Percentiles rank a stretch among this genome's conserved stretches.
These are phyloP conservation scores for Monomorium pharaonis DNA, from an alignment of 1,140 invertebrate species.

Conservation along the genomic window DNA sequence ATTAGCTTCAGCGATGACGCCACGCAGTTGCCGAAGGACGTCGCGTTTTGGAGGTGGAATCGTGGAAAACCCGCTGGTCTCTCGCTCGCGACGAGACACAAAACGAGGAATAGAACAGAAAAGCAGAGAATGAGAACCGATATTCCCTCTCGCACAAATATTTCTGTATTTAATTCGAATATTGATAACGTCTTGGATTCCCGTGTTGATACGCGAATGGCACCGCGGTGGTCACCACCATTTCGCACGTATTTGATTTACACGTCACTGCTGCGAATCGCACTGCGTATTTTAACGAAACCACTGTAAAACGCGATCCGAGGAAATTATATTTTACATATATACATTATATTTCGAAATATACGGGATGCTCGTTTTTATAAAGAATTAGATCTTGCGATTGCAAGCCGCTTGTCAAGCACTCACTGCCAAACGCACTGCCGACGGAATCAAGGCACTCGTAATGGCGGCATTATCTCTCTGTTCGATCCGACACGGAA, in stretches of 20 bases:
- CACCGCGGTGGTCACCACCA: neutral
- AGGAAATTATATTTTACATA: neutral
- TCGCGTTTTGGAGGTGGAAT: neutral
- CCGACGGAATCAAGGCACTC: neutral
- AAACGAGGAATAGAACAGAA: neutral
- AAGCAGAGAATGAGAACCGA: neutral
- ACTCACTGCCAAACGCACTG: constrained; percentile 5
- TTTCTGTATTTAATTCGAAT: neutral
- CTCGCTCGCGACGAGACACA: neutral
- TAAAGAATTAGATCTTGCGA: neutral
- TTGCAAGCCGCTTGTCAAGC: no score
- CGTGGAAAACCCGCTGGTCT: neutral
- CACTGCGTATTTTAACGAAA: neutral
- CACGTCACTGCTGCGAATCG: neutral
- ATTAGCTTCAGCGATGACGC: constrained; percentile 32
- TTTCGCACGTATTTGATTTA: no score
- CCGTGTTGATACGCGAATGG: neutral
- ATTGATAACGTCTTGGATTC: neutral
- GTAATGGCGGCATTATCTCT: constrained; percentile 50
- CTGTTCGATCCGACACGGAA: neutral
- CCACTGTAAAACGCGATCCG: neutral
- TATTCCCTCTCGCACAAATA: no score
- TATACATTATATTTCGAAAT: neutral
- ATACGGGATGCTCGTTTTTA: neutral
- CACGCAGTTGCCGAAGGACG: constrained; percentile 38